Evolutionary conservation across 2,888 invertebrate genomes (phyloP), one percentile per base, ranked within the genome.

Genomic region (Mythimna vitellina): DNA sequence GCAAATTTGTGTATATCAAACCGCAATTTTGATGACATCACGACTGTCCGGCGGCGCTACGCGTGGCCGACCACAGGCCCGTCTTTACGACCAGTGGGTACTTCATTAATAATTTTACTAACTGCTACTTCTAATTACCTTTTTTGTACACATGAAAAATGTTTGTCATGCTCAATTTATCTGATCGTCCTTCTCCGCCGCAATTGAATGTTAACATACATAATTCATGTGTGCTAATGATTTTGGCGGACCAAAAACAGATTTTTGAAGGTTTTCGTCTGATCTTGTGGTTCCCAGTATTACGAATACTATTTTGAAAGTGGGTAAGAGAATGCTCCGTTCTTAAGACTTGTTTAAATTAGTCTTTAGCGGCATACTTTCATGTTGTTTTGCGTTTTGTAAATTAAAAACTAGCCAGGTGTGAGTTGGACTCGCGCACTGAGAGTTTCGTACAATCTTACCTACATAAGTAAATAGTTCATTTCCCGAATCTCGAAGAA

Each of bases 1-100:
- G 29, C 69, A 78, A 75, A 82, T 79, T 82, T 75, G 80, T 71
- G 81, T 75, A 76, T 79, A 83, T 83, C 83, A 85, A 77, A 78
- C 62, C 76, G 81, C 81, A 82, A 86, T 88, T 89, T 89, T 84
- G 73, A 82, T 84, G 85, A 87, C 88, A 89, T 85, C 86, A 86
- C 72, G 84, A 83, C 83, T 77, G 81, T 80, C 77, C 76, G 76
- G 73, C 83, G 87, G 89, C 62, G 86, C 82, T 85, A 88, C 86
- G 89, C 90, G 83, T 88, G 86, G 90, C 32, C 79, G 86, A 64
- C 68, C 80, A 81, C 86, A 58, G 51, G 60, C 74, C 61, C 73
- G 79, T 84, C 82, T 83, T 83, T 83, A 87, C 49, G 57, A 72
- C 70, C 73, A 74, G 70, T 62, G 68, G 75, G 56, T 70, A 75